These are phyloP conservation scores for Cerastis leucographa DNA, from an alignment of 2,888 invertebrate species.

Conservation along the genomic window DNA sequence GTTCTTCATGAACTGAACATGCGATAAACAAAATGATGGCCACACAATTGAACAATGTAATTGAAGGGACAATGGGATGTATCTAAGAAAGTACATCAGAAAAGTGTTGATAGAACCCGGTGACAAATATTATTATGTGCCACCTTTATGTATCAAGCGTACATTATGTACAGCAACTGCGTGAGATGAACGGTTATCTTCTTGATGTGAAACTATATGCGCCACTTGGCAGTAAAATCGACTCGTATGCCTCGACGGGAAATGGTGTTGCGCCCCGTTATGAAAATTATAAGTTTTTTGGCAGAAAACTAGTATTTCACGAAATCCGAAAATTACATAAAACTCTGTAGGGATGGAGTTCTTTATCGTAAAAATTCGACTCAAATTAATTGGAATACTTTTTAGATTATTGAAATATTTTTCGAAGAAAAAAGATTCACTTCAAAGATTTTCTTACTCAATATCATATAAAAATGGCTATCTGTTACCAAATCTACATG, in stretches of 20 bases:
- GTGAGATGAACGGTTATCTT: too few relatives aligned
- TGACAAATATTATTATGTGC: background rate
- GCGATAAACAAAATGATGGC: background rate
- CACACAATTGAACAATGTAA: slow-evolving; percentile 13
- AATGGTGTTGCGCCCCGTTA: too few relatives aligned
- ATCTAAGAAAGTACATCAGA: background rate
- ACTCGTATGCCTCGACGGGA: too few relatives aligned
- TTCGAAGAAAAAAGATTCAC: too few relatives aligned
- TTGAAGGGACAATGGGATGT: background rate
- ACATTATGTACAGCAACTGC: background rate
- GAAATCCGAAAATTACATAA: background rate
- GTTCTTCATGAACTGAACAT: background rate
- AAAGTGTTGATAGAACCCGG: background rate
- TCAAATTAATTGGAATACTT: background rate
- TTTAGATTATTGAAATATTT: too few relatives aligned
- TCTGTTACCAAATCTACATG: slow-evolving; percentile 26
- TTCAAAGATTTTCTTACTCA: slow-evolving; percentile 12
- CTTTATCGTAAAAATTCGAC: background rate
- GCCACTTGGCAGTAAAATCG: too few relatives aligned
- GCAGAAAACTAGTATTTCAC: background rate
- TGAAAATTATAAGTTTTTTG: background rate
- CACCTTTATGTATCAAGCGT: background rate
- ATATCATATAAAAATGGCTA: background rate
- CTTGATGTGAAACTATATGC: too few relatives aligned
- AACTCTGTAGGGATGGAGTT: background rate